phyloP scores from a whole-genome alignment of 1,140 invertebrate genomes.

The Leptoteleia sp. region DNA sequence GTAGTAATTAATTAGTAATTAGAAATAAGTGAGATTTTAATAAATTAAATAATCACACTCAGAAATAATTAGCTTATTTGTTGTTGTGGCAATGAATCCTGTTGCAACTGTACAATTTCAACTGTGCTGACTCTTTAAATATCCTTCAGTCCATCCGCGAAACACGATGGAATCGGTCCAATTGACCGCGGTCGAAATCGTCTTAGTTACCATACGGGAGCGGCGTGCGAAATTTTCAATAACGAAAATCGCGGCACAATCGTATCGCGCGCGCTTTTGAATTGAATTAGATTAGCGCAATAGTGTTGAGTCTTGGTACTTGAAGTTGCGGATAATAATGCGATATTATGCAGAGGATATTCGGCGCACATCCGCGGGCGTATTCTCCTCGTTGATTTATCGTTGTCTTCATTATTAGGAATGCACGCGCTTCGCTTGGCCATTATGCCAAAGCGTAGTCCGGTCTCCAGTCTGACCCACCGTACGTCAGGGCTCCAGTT shows the following conservation, averaged over 20 bases:
- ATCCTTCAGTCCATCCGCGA: too few species aligned
- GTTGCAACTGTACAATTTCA: too few species aligned
- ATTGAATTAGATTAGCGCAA: conserved; percentile 56
- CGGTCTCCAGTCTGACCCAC: conserved; percentile 61
- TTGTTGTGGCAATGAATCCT: too few species aligned
- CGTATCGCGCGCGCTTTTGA: conserved; percentile 23
- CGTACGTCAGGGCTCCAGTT: conserved; percentile 69
- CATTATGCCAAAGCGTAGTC: conserved; percentile 76
- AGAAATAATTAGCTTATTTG: too few species aligned
- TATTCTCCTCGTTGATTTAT: conserved; percentile 82
- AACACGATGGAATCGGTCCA: too few species aligned
- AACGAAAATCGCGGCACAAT: conserved; percentile 21
- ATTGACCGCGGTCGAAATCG: neutral
- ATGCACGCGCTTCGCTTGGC: conserved; percentile 77
- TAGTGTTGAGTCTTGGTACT: conserved; percentile 59
- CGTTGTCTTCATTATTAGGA: conserved; percentile 82
- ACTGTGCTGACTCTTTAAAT: too few species aligned
- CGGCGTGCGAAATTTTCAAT: conserved; percentile 19
- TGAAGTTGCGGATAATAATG: conserved; percentile 77
- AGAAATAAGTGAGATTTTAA: too few species aligned
- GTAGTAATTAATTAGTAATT: too few species aligned
- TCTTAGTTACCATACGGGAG: conserved; percentile 2
- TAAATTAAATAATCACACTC: too few species aligned
- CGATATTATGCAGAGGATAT: conserved; percentile 82
- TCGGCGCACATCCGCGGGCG: conserved; percentile 80